A percentile compares a stretch with the other conserved stretches of the same genome.
Conservation (phyloP, 2,113 vertebrate genomes). For the Mastomys coucha region DNA sequence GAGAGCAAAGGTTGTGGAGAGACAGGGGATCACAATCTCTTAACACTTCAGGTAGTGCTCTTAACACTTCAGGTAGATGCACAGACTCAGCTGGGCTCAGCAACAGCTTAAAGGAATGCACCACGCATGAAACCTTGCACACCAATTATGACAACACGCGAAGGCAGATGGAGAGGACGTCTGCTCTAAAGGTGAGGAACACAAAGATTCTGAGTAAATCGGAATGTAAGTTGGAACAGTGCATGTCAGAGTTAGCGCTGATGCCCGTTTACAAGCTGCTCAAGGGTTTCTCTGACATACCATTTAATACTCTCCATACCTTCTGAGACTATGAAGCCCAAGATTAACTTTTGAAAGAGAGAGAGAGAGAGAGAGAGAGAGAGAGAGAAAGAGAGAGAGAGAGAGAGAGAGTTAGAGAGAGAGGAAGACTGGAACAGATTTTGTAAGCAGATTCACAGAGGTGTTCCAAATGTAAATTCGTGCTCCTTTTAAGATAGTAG, state of each 20-base stretch:
- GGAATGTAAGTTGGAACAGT: neutral
- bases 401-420: neutral
- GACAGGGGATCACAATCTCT: conserved; percentile 42
- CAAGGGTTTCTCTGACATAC: neutral
- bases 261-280: neutral
- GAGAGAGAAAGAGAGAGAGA: neutral
- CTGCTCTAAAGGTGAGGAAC: neutral
- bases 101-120: neutral
- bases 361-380: neutral
- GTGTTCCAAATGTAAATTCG: neutral
- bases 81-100: neutral
- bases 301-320: neutral
- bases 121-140: neutral
- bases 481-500: neutral
- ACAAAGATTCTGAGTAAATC: neutral
- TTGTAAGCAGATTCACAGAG: neutral
- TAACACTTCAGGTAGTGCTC: conserved; percentile 38
- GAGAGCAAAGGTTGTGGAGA: conserved; percentile 11
- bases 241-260: neutral
- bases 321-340: no score
- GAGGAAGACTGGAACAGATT: neutral
- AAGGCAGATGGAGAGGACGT: conserved; percentile 9
- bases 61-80: conserved; percentile 13
- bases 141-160: neutral
- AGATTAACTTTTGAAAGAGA: neutral